A percentile compares a stretch with the other conserved stretches of the same genome.
These are phyloP conservation scores for Lynx canadensis DNA, from an alignment of 2,113 vertebrate species.

Conservation along the genomic window DNA sequence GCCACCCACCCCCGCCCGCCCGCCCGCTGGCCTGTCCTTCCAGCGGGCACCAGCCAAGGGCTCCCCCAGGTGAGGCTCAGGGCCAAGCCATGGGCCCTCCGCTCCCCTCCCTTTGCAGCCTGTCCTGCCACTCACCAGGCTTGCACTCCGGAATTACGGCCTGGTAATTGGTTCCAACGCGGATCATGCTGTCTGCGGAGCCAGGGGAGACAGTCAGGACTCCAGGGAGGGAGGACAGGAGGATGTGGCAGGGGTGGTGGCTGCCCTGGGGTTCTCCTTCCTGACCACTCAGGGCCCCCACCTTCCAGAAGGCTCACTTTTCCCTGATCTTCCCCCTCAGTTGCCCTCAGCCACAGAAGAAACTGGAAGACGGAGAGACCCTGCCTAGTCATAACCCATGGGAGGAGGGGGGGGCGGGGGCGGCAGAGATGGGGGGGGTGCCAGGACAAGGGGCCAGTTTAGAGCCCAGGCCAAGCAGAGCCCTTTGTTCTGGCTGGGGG, in stretches of 20 bases:
- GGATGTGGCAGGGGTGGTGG: constrained; percentile 56
- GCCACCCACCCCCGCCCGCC: constrained; percentile 45
- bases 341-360: neutral
- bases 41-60: constrained; percentile 49
- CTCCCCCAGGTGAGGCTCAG: constrained; percentile 68
- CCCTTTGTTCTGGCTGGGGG: constrained; percentile 69
- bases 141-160: constrained; percentile 95
- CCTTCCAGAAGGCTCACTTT: constrained; percentile 53
- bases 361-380: neutral
- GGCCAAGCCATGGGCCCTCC: constrained; percentile 36
- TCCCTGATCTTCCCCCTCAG: neutral
- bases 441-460: constrained; percentile 10
- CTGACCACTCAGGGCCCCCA: constrained; percentile 47
- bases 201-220: constrained; percentile 55
- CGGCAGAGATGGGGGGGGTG: neutral
- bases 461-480: constrained; percentile 58
- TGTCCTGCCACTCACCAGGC: constrained; percentile 87
- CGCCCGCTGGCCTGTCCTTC: neutral
- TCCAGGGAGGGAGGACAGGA: constrained; percentile 20
- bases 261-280: constrained; percentile 60
- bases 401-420: too few species aligned
- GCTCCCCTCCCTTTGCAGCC: constrained; percentile 24
- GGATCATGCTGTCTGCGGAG: constrained; percentile 94
- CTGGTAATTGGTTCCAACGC: constrained; percentile 95
- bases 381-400: constrained; percentile 20